Conservation (phyloP, 1,140 invertebrate genomes). For the Piezodorus guildinii region DNA sequence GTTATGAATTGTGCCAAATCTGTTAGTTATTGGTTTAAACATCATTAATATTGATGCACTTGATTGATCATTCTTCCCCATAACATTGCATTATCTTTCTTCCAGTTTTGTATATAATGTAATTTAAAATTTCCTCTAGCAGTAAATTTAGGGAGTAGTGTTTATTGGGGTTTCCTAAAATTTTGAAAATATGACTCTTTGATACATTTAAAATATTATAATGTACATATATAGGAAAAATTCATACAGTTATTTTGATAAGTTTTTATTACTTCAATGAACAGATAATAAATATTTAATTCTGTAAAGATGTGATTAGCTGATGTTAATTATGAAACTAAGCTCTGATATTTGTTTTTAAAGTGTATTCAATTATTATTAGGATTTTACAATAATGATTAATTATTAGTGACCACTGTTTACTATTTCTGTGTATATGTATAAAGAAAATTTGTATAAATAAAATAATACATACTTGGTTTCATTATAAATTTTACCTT, state of each 20-base stretch:
- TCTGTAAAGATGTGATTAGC: neutral
- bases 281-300: neutral
- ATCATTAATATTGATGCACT: neutral
- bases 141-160: neutral
- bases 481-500: no score
- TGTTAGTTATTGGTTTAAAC: neutral
- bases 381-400: neutral
- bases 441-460: neutral
- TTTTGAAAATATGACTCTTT: neutral
- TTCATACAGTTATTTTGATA: slow-evolving; percentile 1
- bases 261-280: neutral
- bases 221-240: neutral
- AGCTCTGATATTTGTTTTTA: neutral
- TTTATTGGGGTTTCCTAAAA: neutral
- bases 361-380: neutral
- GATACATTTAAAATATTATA: neutral
- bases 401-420: neutral
- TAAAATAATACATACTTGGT: neutral
- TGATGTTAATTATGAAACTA: neutral
- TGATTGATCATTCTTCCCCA: neutral
- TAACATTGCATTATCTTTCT: neutral
- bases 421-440: slow-evolving; percentile 3
- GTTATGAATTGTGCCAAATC: slow-evolving; percentile 4
- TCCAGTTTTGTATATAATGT: slow-evolving; percentile 3
- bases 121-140: neutral